phyloP scores from a whole-genome alignment of 2,113 vertebrate species.

The Misgurnus anguillicaudatus region DNA sequence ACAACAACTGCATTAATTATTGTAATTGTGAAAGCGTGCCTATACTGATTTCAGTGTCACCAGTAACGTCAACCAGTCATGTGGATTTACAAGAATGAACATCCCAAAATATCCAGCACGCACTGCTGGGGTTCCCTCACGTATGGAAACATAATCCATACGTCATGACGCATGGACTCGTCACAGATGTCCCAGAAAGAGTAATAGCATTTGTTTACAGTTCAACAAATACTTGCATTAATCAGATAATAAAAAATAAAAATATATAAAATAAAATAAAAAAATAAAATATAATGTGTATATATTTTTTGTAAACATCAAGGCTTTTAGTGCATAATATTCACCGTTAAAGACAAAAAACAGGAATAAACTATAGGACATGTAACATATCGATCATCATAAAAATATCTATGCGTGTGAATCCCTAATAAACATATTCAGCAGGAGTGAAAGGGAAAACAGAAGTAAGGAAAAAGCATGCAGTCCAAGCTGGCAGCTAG shows the following conservation, averaged over 20 bases:
- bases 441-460: conserved; percentile 6
- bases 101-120: conserved; percentile 36
- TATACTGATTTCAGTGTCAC: conserved; percentile 5
- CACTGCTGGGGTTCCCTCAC: not conserved
- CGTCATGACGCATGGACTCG: not conserved
- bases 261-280: too few species aligned
- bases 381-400: too few species aligned
- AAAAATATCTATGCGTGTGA: too few species aligned
- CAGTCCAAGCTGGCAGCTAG: not conserved
- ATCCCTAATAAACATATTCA: too few species aligned
- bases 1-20: not conserved
- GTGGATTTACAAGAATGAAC: conserved; percentile 35
- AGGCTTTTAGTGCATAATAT: too few species aligned
- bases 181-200: not conserved
- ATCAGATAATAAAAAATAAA: too few species aligned
- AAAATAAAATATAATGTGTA: too few species aligned
- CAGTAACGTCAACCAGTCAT: conserved; percentile 29
- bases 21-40: not conserved
- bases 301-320: too few species aligned
- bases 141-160: conserved; percentile 1
- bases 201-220: not conserved
- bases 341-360: too few species aligned
- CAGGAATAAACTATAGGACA: too few species aligned
- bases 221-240: not conserved
- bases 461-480: not conserved